Base-by-base conservation (phyloP, 35 echinoderm and acorn worm genomes). In the Apostichopus japonicus region DNA sequence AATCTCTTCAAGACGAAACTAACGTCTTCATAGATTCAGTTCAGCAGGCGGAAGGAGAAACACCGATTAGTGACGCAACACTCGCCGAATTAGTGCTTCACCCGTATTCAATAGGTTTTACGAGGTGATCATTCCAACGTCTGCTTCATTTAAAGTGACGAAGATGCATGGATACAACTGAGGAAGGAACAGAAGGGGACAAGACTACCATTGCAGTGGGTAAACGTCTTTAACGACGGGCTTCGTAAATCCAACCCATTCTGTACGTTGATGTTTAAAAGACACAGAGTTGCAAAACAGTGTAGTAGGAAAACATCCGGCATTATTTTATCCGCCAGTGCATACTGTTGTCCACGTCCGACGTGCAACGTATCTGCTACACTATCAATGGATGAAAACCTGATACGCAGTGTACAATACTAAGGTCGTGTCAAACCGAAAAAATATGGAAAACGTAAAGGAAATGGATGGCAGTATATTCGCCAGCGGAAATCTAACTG, bases 221-320 rank as follows among this genome's bases (percentile, higher is more conserved):
- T 82, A 15, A 82, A 82, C 27, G 21, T 82, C 5, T 82, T 82
- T 55, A 53, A 82, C 54, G 23, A 82, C 7, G 79, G 79, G 2
- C 79, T 82, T 24, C 79, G 54, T 8, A 55, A 51, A 10, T 82
- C 79, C 23, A 82, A 54, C 19, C 79, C 79, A 4, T 82, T 13
- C 79, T 82, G 79, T 55, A 82, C 79, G 6, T 27, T 82, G 19
- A 82, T 82, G 79, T 82, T 82, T 19, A 51, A 19, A 27, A 51
- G 79, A 55, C 79, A 81, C 54, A 9, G 79, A 27, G 25, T 27
- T 27, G 8, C 27, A 10, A 82, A 82, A 82, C 6, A 7, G 7
- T 10, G 8, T 13, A 27, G 79, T 9, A 52, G 79, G 25, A 82
- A 82, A 5, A 5, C 8, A 6, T 8, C 79, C n/a, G 24, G 11